Base-by-base conservation (phyloP, 2,113 vertebrate species). In the Proterorhinus semilunaris region DNA sequence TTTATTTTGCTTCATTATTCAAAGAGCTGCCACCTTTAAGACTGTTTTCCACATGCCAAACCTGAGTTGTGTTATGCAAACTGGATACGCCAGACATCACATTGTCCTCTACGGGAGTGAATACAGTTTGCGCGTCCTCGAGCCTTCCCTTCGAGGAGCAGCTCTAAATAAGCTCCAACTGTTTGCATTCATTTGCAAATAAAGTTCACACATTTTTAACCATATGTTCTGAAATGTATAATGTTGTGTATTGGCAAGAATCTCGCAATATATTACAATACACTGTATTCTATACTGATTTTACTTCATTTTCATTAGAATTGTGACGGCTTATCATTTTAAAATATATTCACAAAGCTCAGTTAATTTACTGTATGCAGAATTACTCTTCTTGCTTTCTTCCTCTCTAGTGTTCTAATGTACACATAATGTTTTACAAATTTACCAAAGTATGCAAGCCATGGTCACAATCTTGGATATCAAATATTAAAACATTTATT, bases 1-100 rank as follows among this genome's bases (percentile, higher is more conserved):
- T 86, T 82, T 69, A 84, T 78, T 84, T 80, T 75, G 74, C 74
- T 84, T 79, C 72, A 81, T 87, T 89, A 85, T 87, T 85, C 82
- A 83, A 53, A 66, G 53, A 76, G 69, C 80, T 84, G 74, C 76
- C 80, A 83, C 68, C 70, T 78, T 79, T 78, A 57, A 75, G 80
- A 51, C 75, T 66, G 80, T 83, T 87, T 83, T 83, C 78, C 69
- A 76, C 68, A 51, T 80, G 72, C 78, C 83, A 81, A 58, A 83
- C 69, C 46, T 81, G 72, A 81, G 64, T 62, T 74, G 68, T 49
- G n/a, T 69, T 76, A 77, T 76, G 75, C 71, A 74, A 76, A 80
- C 68, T 80, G 72, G 83, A 80, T 81, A 77, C 72, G 80, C 83
- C 81, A 79, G 57, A 62, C 64, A 65, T 76, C 52, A 66, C 43